Percentiles rank a stretch among this genome's conserved stretches.
These are phyloP conservation scores for Odontomyia ornata DNA, from an alignment of 2,888 invertebrate species.

Conservation along the genomic window DNA sequence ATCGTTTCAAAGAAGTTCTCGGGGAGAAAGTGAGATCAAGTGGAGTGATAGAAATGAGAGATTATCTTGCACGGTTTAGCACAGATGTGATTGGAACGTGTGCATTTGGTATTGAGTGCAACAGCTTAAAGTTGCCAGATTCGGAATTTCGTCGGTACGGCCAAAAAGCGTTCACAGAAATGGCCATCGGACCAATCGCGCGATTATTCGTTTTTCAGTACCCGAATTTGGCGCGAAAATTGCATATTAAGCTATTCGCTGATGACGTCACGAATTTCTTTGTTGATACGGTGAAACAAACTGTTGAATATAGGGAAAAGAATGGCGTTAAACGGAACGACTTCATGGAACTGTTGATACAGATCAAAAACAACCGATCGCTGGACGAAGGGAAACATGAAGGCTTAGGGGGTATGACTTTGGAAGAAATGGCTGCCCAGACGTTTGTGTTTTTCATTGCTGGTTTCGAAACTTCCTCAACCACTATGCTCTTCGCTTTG, in stretches of 20 bases:
- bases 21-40: conserved; percentile 47
- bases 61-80: conserved; percentile 59
- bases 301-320: conserved; percentile 61
- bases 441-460: conserved; percentile 44
- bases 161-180: conserved; percentile 44
- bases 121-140: conserved; percentile 57
- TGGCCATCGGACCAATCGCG: neutral
- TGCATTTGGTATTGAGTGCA: conserved; percentile 61
- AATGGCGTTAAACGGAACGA: conserved; percentile 63
- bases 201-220: neutral
- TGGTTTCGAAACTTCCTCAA: conserved; percentile 59
- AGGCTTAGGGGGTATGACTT: neutral
- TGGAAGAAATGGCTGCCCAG: conserved; percentile 25
- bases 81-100: conserved; percentile 63
- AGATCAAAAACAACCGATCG: conserved; percentile 57
- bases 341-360: conserved; percentile 67
- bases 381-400: neutral
- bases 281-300: conserved; percentile 58
- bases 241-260: conserved; percentile 51
- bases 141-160: conserved; percentile 55
- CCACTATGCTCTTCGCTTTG: conserved; percentile 56
- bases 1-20: conserved; percentile 47
- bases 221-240: neutral
- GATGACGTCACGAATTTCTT: conserved; percentile 57
- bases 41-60: conserved; percentile 55